A percentile compares a stretch with the other conserved stretches of the same genome.
These are phyloP conservation scores for Saccostrea echinata DNA, from an alignment of 1,140 invertebrate species.

Conservation along the genomic window DNA sequence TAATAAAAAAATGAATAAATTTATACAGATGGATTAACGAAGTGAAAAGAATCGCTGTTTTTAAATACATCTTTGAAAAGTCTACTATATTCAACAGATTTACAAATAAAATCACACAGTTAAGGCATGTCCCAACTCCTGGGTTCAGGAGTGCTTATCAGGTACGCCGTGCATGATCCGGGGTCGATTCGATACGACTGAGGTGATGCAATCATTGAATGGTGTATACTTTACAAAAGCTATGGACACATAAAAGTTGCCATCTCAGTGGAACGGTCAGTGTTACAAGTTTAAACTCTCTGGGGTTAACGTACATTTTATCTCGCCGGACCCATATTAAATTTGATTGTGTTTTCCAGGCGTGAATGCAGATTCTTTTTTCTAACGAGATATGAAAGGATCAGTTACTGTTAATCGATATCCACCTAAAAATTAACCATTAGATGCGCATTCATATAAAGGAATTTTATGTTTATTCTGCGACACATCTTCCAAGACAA, in stretches of 20 bases:
- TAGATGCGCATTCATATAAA: neutral
- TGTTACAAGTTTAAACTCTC: neutral
- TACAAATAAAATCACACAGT: no score
- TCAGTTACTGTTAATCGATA: neutral
- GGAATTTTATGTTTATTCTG: neutral
- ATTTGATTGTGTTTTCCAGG: neutral
- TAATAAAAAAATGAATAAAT: no score
- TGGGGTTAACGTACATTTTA: neutral
- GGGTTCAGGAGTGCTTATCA: neutral
- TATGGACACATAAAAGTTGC: neutral
- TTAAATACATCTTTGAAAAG: no score
- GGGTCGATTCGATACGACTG: neutral
- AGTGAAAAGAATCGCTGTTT: no score
- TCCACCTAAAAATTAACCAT: neutral
- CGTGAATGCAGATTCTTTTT: neutral
- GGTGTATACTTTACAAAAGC: neutral
- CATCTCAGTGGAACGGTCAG: neutral
- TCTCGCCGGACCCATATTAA: neutral
- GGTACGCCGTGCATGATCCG: constrained; percentile 8
- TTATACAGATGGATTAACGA: no score
- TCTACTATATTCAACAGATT: no score
- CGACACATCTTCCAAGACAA: neutral
- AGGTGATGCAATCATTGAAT: neutral
- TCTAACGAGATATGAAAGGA: neutral
- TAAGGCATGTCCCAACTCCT: no score